Evolutionary conservation across 2,797 vertebrate genomes (phyloP).

Genomic region (Bovichtus variegatus): DNA sequence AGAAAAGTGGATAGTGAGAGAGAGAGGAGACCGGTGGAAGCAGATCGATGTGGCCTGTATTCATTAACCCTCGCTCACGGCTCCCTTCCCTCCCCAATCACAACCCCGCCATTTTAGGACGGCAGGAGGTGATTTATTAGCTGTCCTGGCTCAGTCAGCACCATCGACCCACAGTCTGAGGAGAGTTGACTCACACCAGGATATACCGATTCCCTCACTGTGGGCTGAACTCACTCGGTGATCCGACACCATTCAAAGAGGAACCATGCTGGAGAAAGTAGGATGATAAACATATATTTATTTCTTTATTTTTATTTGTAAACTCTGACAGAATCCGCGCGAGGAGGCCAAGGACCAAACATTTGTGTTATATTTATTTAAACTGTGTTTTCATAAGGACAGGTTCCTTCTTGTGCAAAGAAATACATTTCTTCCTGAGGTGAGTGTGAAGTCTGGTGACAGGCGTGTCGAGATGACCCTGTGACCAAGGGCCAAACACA

Average conservation of each 20-base stretch:
- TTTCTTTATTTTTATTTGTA: slow-evolving; percentile 23
- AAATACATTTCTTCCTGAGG: not conserved
- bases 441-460: not conserved
- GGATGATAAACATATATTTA: slow-evolving; percentile 35
- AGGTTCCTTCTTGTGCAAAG: not conserved
- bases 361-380: not conserved
- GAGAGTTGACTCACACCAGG: slow-evolving; percentile 81
- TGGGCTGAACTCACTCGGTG: slow-evolving; percentile 64
- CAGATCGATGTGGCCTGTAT: slow-evolving; percentile 84
- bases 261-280: slow-evolving; percentile 39
- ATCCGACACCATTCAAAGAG: slow-evolving; percentile 52
- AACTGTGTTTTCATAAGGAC: not conserved
- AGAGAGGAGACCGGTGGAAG: slow-evolving; percentile 70
- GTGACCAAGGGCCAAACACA: not conserved
- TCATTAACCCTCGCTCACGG: slow-evolving; percentile 85
- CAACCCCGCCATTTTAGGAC: slow-evolving; percentile 80
- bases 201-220: slow-evolving; percentile 76
- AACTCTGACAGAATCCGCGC: slow-evolving; percentile 5
- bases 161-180: slow-evolving; percentile 81
- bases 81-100: slow-evolving; percentile 82
- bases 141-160: slow-evolving; percentile 85
- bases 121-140: slow-evolving; percentile 86
- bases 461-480: not conserved
- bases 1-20: slow-evolving; percentile 65
- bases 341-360: not conserved